These are phyloP conservation scores for Onychomys torridus DNA, from an alignment of 2,797 vertebrate genomes.

Conservation along the genomic window DNA sequence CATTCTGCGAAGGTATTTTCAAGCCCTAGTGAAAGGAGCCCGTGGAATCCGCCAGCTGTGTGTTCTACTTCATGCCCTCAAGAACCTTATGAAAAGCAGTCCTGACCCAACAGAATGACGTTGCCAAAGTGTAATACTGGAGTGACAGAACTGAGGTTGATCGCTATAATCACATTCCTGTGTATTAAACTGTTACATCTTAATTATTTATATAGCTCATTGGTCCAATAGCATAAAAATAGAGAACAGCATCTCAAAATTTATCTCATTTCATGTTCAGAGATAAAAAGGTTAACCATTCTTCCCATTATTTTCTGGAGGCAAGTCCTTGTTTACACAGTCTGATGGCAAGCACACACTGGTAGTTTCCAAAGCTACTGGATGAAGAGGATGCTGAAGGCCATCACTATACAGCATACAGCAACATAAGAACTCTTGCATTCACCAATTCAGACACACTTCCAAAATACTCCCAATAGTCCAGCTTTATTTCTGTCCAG, in stretches of 20 bases:
- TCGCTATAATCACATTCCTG: background rate
- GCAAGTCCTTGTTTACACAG: no score
- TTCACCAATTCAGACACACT: conserved; percentile 87
- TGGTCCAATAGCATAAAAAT: conserved; percentile 76
- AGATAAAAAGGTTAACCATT: no score
- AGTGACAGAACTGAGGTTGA: conserved; percentile 61
- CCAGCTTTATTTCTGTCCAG: no score
- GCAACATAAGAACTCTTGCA: conserved; percentile 97
- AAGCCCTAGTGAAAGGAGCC: conserved; percentile 60
- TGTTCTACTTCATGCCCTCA: conserved; percentile 3
- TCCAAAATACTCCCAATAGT: no score
- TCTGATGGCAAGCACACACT: no score
- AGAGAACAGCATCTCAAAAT: no score
- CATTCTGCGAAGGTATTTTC: conserved; percentile 66
- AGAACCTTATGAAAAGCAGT: conserved; percentile 59
- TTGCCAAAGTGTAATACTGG: conserved; percentile 43
- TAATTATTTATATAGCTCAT: conserved; percentile 70
- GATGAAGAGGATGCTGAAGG: no score
- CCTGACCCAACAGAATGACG: conserved; percentile 61
- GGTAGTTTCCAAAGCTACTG: no score
- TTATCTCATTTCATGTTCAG: no score
- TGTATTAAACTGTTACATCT: conserved; percentile 65
- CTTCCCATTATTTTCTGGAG: no score
- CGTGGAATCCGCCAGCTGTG: conserved; percentile 53
- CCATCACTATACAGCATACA: conserved; percentile 93